Evolutionary conservation across 1,140 invertebrate species (phyloP).

Genomic region (Drosophila obscura): DNA sequence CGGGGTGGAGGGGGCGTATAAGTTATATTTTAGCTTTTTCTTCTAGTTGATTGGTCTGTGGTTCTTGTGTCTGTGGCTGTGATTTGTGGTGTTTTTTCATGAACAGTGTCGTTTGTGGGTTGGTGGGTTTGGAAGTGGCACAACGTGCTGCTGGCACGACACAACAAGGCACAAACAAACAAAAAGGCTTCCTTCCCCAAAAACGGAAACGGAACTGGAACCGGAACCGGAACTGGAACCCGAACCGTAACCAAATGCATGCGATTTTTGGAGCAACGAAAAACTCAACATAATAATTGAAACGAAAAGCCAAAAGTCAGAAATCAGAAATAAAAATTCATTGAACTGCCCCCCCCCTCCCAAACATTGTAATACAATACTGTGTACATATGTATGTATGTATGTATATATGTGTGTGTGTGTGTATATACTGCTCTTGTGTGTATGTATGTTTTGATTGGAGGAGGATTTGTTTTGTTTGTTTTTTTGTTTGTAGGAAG

Average conservation of each 20-base stretch:
- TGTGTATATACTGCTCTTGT: background rate
- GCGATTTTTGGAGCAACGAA: background rate
- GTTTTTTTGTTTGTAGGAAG: slow-evolving; percentile 2
- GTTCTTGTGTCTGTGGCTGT: background rate
- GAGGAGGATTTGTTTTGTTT: background rate
- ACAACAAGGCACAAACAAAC: slow-evolving; percentile 18
- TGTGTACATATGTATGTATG: background rate
- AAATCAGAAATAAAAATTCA: background rate
- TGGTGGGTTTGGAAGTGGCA: slow-evolving; percentile 1
- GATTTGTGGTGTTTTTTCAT: background rate
- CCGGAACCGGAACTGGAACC: slow-evolving; percentile 1
- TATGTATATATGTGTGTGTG: background rate
- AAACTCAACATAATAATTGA: background rate
- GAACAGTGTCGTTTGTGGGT: background rate
- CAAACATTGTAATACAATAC: too few relatives aligned
- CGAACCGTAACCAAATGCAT: slow-evolving; percentile 7
- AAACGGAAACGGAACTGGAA: background rate
- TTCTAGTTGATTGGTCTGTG: background rate
- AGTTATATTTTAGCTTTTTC: slow-evolving; percentile 32
- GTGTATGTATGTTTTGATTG: slow-evolving; percentile 14
- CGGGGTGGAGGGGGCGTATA: slow-evolving; percentile 34
- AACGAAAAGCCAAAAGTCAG: background rate
- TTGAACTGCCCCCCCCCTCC: background rate
- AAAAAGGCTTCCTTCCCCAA: slow-evolving; percentile 3
- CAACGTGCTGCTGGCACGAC: slow-evolving; percentile 16